Percentiles rank a stretch among this genome's conserved stretches.
Evolutionary conservation across 2,888 invertebrate species (phyloP).

Genomic region (Chorisops tibialis): DNA sequence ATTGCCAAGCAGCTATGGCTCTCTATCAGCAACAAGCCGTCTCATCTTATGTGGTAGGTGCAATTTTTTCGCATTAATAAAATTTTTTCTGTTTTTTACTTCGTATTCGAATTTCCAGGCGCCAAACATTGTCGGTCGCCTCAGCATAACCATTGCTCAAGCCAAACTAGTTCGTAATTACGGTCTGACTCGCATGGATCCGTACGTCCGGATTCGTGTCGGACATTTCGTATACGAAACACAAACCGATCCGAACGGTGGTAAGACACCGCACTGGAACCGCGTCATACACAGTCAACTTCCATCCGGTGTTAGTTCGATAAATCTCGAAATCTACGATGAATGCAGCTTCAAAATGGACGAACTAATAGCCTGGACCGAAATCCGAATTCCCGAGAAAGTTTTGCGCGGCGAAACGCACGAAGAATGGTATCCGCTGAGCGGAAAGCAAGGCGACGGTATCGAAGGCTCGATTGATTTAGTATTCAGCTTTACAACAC

Average conservation of each 20-base stretch:
- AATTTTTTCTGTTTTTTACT: not conserved
- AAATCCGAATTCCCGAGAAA: constrained; percentile 79
- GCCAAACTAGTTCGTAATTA: constrained; percentile 93
- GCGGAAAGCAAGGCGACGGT: constrained; percentile 92
- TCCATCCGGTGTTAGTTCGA: constrained; percentile 81
- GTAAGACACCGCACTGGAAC: constrained; percentile 94
- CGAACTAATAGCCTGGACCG: constrained; percentile 92
- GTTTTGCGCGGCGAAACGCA: constrained; percentile 84
- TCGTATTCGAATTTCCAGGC: constrained; percentile 33
- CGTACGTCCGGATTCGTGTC: constrained; percentile 86
- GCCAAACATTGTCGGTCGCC: constrained; percentile 57
- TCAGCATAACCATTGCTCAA: constrained; percentile 84
- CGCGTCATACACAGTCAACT: constrained; percentile 77
- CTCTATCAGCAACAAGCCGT: constrained; percentile 42
- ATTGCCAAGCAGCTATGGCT: constrained; percentile 43
- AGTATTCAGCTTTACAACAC: constrained; percentile 68
- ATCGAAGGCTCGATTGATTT: constrained; percentile 91
- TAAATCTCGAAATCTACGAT: constrained; percentile 93
- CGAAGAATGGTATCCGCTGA: constrained; percentile 93
- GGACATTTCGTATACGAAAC: constrained; percentile 96
- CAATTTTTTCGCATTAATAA: not conserved
- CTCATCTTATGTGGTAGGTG: constrained; percentile 39
- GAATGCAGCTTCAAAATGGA: constrained; percentile 96
- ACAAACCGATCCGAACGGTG: constrained; percentile 90
- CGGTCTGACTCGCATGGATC: constrained; percentile 93